phyloP scores from a whole-genome alignment of 1,140 invertebrate genomes.

The Procambarus clarkii region DNA sequence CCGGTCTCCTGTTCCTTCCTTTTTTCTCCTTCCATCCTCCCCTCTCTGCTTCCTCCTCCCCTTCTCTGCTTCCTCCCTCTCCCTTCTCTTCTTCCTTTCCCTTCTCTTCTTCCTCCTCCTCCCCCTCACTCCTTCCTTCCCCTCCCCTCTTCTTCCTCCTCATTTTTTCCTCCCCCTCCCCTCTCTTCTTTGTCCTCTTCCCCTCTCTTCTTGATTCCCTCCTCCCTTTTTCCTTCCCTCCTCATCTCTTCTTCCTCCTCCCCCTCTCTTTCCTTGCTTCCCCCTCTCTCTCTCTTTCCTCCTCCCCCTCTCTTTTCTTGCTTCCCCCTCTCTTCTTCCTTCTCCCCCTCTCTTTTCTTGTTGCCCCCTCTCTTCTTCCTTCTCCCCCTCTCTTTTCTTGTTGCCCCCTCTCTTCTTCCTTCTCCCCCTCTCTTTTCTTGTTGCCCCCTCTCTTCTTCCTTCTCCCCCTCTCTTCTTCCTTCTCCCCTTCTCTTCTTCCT shows the following conservation, averaged over 20 bases:
- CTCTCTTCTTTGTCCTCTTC: not conserved
- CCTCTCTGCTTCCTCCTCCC: not conserved
- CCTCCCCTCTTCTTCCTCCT: constrained; percentile 2
- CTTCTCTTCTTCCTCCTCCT: not conserved
- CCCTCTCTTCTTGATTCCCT: not conserved
- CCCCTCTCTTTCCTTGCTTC: too few species aligned
- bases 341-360: not conserved
- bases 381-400: too few species aligned
- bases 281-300: too few species aligned
- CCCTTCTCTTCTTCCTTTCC: not conserved
- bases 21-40: not conserved
- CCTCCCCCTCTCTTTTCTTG: too few species aligned
- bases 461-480: not conserved
- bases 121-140: not conserved
- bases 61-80: not conserved
- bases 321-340: too few species aligned
- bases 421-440: too few species aligned
- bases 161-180: not conserved
- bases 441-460: too few species aligned
- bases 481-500: not conserved
- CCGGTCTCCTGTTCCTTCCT: not conserved
- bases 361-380: too few species aligned
- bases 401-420: too few species aligned
- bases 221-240: not conserved
- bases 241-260: too few species aligned